Percentiles rank a stretch among this genome's conserved stretches.
phyloP scores from a whole-genome alignment of 2,113 vertebrate genomes.

The Crocuta crocuta region DNA sequence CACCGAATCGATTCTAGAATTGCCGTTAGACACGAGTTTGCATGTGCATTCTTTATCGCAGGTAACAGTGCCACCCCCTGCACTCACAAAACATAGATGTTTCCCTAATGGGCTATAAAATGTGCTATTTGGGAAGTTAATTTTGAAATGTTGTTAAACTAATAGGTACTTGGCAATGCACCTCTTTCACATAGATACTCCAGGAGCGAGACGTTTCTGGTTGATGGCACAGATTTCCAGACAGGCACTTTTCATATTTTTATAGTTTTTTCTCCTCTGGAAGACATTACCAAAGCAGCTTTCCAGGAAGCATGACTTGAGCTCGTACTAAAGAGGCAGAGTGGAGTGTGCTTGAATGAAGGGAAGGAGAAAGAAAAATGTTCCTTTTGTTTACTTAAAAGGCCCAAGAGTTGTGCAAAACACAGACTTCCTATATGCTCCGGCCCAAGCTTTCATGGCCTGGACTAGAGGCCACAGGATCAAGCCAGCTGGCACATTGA shows the following conservation, averaged over 20 bases:
- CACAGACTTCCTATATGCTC: background rate
- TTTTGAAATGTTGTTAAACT: conserved; percentile 66
- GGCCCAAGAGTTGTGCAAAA: background rate
- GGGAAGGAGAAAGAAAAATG: background rate
- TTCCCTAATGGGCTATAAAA: conserved; percentile 50
- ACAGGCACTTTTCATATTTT: background rate
- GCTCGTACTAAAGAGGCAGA: background rate
- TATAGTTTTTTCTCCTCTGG: background rate
- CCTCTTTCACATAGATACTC: background rate
- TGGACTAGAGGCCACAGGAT: background rate
- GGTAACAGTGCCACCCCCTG: background rate
- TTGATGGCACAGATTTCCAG: background rate
- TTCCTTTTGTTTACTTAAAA: background rate
- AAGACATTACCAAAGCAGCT: background rate
- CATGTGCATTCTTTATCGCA: accelerated
- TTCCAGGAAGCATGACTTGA: background rate
- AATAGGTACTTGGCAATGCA: conserved; percentile 51
- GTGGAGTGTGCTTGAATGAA: background rate
- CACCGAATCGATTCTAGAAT: no score
- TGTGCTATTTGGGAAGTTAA: conserved; percentile 54
- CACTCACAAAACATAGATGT: background rate
- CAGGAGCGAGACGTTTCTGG: background rate
- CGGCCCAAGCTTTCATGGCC: accelerated
- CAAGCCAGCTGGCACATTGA: background rate
- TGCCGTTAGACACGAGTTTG: background rate